Base-by-base conservation (phyloP, 2,888 invertebrate species). In the Drosophila kokeensis region DNA sequence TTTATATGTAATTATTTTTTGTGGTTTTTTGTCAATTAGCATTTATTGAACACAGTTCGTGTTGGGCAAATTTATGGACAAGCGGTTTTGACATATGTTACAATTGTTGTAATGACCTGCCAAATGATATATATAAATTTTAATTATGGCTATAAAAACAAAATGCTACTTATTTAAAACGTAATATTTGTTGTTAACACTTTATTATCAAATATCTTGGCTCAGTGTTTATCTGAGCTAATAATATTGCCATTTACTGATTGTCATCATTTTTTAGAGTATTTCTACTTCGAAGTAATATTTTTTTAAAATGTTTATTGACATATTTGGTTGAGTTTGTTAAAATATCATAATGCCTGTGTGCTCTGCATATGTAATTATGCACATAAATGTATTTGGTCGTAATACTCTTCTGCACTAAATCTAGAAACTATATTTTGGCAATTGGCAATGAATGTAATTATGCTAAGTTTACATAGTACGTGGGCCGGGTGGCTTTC, bases 41-140 rank as follows among this genome's bases (percentile, higher is more conserved):
- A 70, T 68, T 82, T 74, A 62, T 85, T 73, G 48, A 52, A 66
- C 64, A 18, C 34, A 27, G 27, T 84, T 79, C 24, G 50, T 45
- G 29, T 57, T 70, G 58, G 64, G 32, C 36, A 59, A 81, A 63
- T 32, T 52, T 63, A 62, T 59, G 48, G 18, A n/a, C 24, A 13
- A 49, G 66, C 29, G 69, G 50, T 40, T 45, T 59, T 66, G 64
- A 69, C 64, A 55, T 79, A 36, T 53, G 58, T n/a, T 54, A 21
- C 69, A 76, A 84, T 74, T 64, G 63, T 70, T 60, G 21, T n/a
- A 32, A 24, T 24, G n/a, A 21, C 7, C 32, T 13, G 18, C 6
- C 40, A 30, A 29, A 48, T 21, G 30, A 36, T 27, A 55, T 27
- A 42, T 13, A 13, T 4, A 32, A n/a, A 8, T 32, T 18, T 1